Percentiles rank a stretch among this genome's conserved stretches.
Evolutionary conservation across 2,113 vertebrate genomes (phyloP).

Genomic region (Ceratotherium simum): DNA sequence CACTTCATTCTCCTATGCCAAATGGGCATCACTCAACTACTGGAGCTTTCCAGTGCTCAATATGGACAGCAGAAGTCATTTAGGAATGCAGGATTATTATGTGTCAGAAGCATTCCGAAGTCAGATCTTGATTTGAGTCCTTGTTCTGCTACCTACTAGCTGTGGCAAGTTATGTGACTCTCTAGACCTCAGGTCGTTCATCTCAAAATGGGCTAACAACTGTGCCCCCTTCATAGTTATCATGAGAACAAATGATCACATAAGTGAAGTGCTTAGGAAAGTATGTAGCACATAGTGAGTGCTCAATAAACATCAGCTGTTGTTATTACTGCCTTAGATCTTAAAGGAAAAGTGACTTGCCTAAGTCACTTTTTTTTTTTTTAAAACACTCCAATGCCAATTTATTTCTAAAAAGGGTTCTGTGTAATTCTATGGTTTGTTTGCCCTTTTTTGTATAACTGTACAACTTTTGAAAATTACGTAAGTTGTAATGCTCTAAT

Average conservation of each 20-base stretch:
- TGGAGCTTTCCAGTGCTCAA: background rate
- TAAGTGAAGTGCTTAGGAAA: background rate
- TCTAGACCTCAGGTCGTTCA: background rate
- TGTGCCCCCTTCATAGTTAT: background rate
- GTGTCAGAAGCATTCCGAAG: background rate
- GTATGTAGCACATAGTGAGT: background rate
- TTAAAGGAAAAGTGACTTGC: background rate
- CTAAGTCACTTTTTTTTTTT: too few relatives aligned
- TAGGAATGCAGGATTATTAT: background rate
- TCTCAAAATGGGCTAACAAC: background rate
- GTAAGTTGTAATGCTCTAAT: constrained; percentile 91
- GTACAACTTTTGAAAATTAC: constrained; percentile 91
- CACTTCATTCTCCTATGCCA: background rate
- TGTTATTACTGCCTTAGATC: background rate
- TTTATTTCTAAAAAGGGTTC: constrained; percentile 90
- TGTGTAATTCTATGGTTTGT: constrained; percentile 89
- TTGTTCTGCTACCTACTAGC: background rate
- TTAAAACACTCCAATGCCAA: constrained; percentile 89
- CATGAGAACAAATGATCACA: background rate
- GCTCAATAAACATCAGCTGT: background rate
- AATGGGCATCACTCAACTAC: background rate
- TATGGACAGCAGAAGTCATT: background rate
- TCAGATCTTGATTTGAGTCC: background rate
- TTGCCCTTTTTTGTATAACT: constrained; percentile 86
- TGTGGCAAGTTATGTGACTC: background rate